Evolutionary conservation across 2,797 vertebrate genomes (phyloP), one percentile per base, ranked within the genome.

Genomic region (Poeciliopsis infans): DNA sequence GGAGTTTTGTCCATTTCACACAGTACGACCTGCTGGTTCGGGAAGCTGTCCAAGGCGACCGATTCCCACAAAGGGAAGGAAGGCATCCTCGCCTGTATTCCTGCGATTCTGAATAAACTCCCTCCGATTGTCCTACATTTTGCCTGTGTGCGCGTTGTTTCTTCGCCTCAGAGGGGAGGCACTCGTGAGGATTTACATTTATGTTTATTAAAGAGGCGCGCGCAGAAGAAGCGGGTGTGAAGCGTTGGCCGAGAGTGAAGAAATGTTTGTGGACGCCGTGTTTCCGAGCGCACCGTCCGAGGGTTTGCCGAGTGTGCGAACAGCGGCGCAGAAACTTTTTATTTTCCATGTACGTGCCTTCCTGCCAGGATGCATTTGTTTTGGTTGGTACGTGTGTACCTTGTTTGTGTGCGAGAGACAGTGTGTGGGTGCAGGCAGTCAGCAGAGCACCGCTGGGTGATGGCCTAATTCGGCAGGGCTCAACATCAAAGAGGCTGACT

Each of bases 401-500:
- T 61, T 83, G 79, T 82, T 66, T 86, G 82, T 72, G 77, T 84
- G 81, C 78, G 73, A 36, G 68, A 70, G 64, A 70, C 70, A 64
- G 85, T 80, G 87, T 83, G 77, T 83, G 75, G 76, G 59, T 76
- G 86, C 77, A 87, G 76, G 84, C 86, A 90, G 87, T 87, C 87
- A 85, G 86, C 87, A 91, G 84, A 88, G 88, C 88, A 91, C 90
- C 85, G 85, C 88, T 91, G 92, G 87, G 92, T 90, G 88, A 91
- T 93, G 93, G 89, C 93, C 92, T 93, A 93, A 92, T 93, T 94
- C 92, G 90, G 91, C 88, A 87, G 88, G 87, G 93, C 91, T 93
- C 88, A 91, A 91, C 93, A 93, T 95, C 93, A 95, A 93, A 95
- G 93, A 86, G 87, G 84, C 88, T 88, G 89, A 93, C 86, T 93